A percentile compares a stretch with the other conserved stretches of the same genome.
These are phyloP conservation scores for Penaeus monodon DNA, from an alignment of 2,888 invertebrate genomes.

Conservation along the genomic window DNA sequence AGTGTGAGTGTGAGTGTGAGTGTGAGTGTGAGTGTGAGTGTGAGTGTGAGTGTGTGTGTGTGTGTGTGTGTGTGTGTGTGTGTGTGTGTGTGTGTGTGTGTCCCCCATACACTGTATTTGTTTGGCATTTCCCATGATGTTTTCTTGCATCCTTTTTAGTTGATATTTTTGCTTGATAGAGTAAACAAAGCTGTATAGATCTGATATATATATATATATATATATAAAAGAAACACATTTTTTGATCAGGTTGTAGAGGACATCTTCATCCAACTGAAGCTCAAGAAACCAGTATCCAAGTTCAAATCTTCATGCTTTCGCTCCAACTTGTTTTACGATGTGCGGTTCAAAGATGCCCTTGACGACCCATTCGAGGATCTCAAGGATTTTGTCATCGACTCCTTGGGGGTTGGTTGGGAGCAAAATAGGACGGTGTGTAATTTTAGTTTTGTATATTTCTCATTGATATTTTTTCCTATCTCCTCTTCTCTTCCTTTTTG, in stretches of 20 bases:
- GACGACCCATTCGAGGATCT: slow-evolving; percentile 86
- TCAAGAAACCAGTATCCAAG: slow-evolving; percentile 77
- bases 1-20: too few species aligned
- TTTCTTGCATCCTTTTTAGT: too few species aligned
- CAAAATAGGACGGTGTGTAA: slow-evolving; percentile 66
- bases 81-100: too few species aligned
- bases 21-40: too few species aligned
- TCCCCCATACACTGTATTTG: too few species aligned
- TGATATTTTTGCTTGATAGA: not conserved
- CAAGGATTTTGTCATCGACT: slow-evolving; percentile 79
- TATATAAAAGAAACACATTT: too few species aligned
- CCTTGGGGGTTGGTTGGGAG: slow-evolving; percentile 75
- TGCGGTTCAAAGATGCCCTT: slow-evolving; percentile 87
- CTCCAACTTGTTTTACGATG: slow-evolving; percentile 93
- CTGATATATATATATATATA: slow-evolving; percentile 48
- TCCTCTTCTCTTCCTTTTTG: too few species aligned
- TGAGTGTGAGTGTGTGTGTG: too few species aligned
- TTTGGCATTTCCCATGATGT: too few species aligned
- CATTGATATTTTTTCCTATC: not conserved
- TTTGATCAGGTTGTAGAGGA: slow-evolving; percentile 81
- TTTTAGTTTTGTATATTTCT: slow-evolving; percentile 14
- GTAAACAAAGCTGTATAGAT: slow-evolving; percentile 69
- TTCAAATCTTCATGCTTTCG: slow-evolving; percentile 93
- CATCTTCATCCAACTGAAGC: slow-evolving; percentile 81
- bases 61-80: too few species aligned